These are phyloP conservation scores for Apamea anceps DNA, from an alignment of 2,888 invertebrate species.

Conservation along the genomic window DNA sequence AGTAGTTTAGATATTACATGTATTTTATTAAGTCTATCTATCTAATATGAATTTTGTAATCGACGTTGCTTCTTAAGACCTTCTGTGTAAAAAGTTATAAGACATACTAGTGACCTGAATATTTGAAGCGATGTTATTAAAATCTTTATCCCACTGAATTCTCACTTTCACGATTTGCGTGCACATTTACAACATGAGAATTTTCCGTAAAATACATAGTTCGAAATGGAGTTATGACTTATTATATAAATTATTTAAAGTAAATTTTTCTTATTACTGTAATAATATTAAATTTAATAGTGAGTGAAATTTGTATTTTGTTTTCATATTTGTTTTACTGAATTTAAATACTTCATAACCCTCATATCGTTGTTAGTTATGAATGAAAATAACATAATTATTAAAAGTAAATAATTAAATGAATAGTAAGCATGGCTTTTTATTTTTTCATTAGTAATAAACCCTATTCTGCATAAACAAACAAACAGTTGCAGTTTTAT, in stretches of 20 bases:
- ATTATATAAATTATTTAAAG: constrained; percentile 88
- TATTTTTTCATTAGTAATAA: constrained; percentile 73
- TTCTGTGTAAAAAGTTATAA: constrained; percentile 89
- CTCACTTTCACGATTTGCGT: constrained; percentile 88
- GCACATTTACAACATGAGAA: constrained; percentile 87
- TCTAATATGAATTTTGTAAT: constrained; percentile 90
- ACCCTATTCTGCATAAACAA: constrained; percentile 24
- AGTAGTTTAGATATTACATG: constrained; percentile 89
- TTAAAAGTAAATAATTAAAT: constrained; percentile 90
- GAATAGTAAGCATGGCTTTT: constrained; percentile 88
- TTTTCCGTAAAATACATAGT: constrained; percentile 84
- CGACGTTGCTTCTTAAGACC: constrained; percentile 90
- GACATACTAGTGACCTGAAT: constrained; percentile 90
- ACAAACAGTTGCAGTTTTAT: constrained; percentile 12
- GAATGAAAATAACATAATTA: constrained; percentile 91
- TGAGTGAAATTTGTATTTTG: constrained; percentile 90
- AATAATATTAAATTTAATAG: constrained; percentile 90
- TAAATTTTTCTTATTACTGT: constrained; percentile 89
- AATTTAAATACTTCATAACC: constrained; percentile 90
- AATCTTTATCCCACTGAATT: constrained; percentile 88
- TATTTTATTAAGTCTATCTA: constrained; percentile 89
- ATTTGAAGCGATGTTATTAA: constrained; percentile 87
- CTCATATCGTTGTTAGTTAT: constrained; percentile 91
- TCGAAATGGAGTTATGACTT: constrained; percentile 88
- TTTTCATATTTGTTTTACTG: constrained; percentile 90